A percentile compares a stretch with the other conserved stretches of the same genome.
phyloP scores from a whole-genome alignment of 2,113 vertebrate genomes.

The Anguilla rostrata region DNA sequence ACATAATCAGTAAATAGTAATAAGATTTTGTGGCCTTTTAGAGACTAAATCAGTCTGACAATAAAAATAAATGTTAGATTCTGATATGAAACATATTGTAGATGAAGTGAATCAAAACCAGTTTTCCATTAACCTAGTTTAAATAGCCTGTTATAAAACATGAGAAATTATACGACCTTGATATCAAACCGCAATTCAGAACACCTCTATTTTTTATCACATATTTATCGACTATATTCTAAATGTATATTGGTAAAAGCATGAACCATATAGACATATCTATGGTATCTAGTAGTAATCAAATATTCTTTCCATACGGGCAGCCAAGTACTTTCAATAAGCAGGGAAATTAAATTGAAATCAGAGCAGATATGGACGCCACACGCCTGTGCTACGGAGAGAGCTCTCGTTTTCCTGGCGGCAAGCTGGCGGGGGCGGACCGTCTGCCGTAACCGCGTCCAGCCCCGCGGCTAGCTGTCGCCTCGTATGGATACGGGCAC shows the following conservation, averaged over 20 bases:
- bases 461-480: not conserved
- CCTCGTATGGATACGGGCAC: conserved; percentile 8
- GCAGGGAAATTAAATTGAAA: not conserved
- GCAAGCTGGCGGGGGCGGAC: not conserved
- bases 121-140: no score
- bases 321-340: not conserved
- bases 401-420: no score
- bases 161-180: no score
- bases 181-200: no score
- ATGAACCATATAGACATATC: no score
- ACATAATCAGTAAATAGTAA: not conserved
- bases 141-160: no score
- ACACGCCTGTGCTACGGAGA: not conserved
- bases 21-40: not conserved
- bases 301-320: not conserved
- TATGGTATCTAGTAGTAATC: not conserved
- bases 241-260: not conserved
- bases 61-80: no score
- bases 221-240: not conserved
- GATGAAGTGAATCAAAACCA: no score
- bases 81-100: no score
- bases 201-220: no score
- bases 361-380: not conserved
- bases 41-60: no score
- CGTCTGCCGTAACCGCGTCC: not conserved